These are phyloP conservation scores for Thalpophila matura DNA, from an alignment of 2,888 invertebrate genomes.

Conservation along the genomic window DNA sequence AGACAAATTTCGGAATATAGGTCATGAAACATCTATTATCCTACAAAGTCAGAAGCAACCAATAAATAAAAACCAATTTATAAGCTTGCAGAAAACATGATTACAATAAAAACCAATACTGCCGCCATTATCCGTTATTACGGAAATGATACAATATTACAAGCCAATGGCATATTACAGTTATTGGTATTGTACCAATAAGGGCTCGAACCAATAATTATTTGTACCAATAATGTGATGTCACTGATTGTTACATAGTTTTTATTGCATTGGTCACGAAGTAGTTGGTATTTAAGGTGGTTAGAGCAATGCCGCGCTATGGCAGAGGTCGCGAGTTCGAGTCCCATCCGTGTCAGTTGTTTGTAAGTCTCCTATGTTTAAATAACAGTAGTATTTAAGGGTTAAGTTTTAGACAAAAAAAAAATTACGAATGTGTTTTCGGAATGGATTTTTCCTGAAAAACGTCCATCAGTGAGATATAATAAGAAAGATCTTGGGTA, in stretches of 20 bases:
- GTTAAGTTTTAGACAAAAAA: not conserved
- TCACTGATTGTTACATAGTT: constrained; percentile 14
- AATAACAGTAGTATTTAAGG: not conserved
- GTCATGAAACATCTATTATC: not conserved
- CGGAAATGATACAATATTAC: constrained; percentile 42
- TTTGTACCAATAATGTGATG: constrained; percentile 21
- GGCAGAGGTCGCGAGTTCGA: too few relatives aligned
- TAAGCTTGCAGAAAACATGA: constrained; percentile 31
- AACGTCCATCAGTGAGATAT: too few relatives aligned
- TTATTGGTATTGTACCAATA: constrained; percentile 48
- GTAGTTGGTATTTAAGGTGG: too few relatives aligned
- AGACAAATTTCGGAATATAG: not conserved
- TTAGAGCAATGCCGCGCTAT: too few relatives aligned
- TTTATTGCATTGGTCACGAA: constrained; percentile 33
- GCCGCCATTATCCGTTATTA: constrained; percentile 53
- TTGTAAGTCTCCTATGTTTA: too few relatives aligned
- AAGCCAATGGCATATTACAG: constrained; percentile 34
- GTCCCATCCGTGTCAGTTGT: too few relatives aligned
- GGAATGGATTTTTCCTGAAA: too few relatives aligned
- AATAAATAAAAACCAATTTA: constrained; percentile 38
- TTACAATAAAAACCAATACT: constrained; percentile 47
- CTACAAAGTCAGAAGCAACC: not conserved
- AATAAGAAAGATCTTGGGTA: too few relatives aligned
- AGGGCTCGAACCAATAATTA: constrained; percentile 22
- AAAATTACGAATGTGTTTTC: not conserved